These are phyloP conservation scores for Palythoa caribaeorum DNA, from an alignment of 92 coral and sea anemone species.

Conservation along the genomic window DNA sequence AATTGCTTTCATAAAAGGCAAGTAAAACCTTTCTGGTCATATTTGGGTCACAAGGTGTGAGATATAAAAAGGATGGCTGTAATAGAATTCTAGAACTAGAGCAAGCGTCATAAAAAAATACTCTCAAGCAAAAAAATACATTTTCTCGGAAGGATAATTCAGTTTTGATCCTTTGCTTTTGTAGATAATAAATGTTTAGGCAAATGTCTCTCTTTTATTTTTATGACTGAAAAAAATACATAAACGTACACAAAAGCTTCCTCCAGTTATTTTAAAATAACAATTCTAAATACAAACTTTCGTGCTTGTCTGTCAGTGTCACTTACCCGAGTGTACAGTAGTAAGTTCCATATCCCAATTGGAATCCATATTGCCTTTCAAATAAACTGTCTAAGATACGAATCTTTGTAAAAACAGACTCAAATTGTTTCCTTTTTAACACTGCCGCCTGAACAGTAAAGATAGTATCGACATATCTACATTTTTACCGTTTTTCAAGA, in stretches of 20 bases:
- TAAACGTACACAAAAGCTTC: background rate
- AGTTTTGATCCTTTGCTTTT: too few relatives aligned
- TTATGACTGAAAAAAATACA: background rate
- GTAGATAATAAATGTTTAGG: too few relatives aligned
- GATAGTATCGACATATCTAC: background rate
- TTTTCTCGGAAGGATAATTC: background rate
- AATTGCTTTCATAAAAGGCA: background rate
- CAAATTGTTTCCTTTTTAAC: background rate
- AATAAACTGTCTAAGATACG: background rate
- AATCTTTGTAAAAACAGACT: background rate
- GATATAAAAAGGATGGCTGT: too few relatives aligned
- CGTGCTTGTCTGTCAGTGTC: background rate
- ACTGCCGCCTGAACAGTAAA: background rate
- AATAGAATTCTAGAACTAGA: background rate
- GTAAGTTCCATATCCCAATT: background rate
- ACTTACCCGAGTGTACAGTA: conserved; percentile 21
- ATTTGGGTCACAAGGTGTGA: background rate
- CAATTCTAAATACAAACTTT: background rate
- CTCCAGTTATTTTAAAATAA: background rate
- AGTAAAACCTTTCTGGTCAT: background rate
- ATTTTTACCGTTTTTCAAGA: background rate
- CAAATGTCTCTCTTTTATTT: background rate
- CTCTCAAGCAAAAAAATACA: background rate
- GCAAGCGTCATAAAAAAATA: too few relatives aligned
- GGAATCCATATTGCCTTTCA: background rate